These are phyloP conservation scores for Netelia virgata DNA, from an alignment of 2,888 invertebrate species.

Conservation along the genomic window DNA sequence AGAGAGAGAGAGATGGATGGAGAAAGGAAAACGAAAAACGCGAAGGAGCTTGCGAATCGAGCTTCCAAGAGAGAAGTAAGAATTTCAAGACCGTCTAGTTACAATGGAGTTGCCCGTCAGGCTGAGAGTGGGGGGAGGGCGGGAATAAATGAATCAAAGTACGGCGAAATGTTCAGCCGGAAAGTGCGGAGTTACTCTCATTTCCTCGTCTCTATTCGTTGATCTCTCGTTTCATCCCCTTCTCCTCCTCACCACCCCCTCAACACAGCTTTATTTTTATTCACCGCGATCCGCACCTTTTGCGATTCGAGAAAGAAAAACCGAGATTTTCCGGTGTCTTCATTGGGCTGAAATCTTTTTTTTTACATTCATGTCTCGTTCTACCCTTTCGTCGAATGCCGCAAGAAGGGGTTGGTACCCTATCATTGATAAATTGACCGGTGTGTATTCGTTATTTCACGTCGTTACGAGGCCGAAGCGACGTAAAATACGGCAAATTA, in stretches of 20 bases:
- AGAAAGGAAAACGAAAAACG: conserved; percentile 7
- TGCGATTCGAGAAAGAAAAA: too few relatives aligned
- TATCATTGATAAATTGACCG: too few relatives aligned
- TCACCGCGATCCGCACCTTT: background rate
- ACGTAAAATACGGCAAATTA: too few relatives aligned
- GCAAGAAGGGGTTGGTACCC: too few relatives aligned
- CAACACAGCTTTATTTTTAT: background rate
- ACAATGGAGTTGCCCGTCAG: conserved; percentile 38
- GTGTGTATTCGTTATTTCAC: too few relatives aligned
- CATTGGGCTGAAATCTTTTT: background rate
- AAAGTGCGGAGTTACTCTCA: conserved; percentile 12
- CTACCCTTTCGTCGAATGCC: background rate
- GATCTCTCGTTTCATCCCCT: conserved; percentile 15
- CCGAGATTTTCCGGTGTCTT: too few relatives aligned
- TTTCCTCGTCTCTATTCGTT: conserved; percentile 8
- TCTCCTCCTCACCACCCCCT: background rate
- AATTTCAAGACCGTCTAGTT: conserved; percentile 11
- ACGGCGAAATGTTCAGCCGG: background rate
- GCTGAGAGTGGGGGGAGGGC: background rate
- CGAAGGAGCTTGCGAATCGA: conserved; percentile 19
- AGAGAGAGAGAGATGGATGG: background rate
- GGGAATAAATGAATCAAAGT: conserved; percentile 50
- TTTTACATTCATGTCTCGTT: background rate
- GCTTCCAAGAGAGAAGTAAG: conserved; percentile 20
- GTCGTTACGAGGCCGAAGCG: too few relatives aligned